These are phyloP conservation scores for Diachasmimorpha longicaudata DNA, from an alignment of 1,140 invertebrate species.

Conservation along the genomic window DNA sequence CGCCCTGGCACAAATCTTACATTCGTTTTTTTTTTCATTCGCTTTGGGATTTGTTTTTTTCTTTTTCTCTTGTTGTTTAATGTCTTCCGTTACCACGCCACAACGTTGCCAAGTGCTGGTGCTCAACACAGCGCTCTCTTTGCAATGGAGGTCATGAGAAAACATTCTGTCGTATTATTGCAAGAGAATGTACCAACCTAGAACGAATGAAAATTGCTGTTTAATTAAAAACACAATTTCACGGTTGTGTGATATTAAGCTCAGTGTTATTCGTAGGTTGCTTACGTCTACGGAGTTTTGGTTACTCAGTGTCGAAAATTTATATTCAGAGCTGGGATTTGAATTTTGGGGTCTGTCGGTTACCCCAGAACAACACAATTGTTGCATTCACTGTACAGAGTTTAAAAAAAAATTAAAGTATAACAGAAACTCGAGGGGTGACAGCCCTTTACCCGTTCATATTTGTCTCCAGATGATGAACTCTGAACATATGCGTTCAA, in stretches of 20 bases:
- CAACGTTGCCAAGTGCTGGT: slow-evolving; percentile 1
- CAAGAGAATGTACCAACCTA: neutral
- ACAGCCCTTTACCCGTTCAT: neutral
- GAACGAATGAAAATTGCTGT: slow-evolving; percentile 13
- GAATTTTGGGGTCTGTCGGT: neutral
- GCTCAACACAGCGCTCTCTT: neutral
- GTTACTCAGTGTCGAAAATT: neutral
- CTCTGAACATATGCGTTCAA: neutral
- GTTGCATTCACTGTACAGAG: too few species aligned
- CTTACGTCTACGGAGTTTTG: neutral
- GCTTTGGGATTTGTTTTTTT: neutral
- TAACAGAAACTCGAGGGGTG: neutral
- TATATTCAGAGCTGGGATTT: neutral
- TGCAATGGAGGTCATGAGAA: slow-evolving; percentile 21
- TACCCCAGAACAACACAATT: too few species aligned
- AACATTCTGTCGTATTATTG: slow-evolving; percentile 20
- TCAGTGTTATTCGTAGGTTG: neutral
- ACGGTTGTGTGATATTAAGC: neutral
- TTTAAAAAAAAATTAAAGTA: too few species aligned
- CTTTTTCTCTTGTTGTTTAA: slow-evolving; percentile 16
- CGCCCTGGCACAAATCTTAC: slow-evolving; percentile 20
- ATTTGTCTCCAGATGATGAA: neutral
- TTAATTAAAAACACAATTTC: slow-evolving; percentile 12
- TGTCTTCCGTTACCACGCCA: slow-evolving; percentile 16
- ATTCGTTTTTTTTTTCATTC: neutral